Evolutionary conservation across 2,113 vertebrate genomes (phyloP), one percentile per base, ranked within the genome.

Genomic region (Tamias sibiricus): DNA sequence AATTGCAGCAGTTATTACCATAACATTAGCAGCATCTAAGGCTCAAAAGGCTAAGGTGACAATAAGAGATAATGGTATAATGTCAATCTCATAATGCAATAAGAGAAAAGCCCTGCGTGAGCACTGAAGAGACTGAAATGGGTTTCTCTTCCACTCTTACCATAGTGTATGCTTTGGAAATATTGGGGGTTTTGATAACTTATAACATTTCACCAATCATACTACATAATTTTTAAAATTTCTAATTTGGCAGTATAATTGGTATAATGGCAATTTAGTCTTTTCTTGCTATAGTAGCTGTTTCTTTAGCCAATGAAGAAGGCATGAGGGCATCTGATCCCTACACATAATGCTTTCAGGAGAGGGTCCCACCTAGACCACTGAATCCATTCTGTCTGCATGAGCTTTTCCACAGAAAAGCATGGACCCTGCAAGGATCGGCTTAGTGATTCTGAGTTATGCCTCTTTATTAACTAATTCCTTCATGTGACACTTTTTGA

Each of bases 21-120:
- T 93, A 76, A 94, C 71, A 96, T 97, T 95, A 96, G 71, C 71
- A 89, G 74, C 77, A 85, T 62, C 86, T 44, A 80, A 87, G 93
- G 69, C 72, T 96, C 84, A 96, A 49, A 75, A 91, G 88, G 90
- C 57, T 91, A 87, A 94, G 89, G 96, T 87, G 93, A 97, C 95
- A 93, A 57, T 74, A 75, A 96, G 69, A 94, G 80, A 93, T 68
- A 97, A 96, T 94, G 86, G 83, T 71, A 49, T 14, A 22, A 95
- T 72, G 87, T 81, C 81, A 92, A 57, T 84, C 47, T 80, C 83
- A 66, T 90, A 87, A 95, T 77, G 81, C 16, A 59, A 85, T 75
- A 44, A 85, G 79, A 74, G 66, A 64, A 94, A 92, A 92, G 62
- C 47, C 75, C 90, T 42, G 87, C 32, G 54, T 30, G 54, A 77